Evolutionary conservation across 1,140 invertebrate genomes (phyloP).

Genomic region (Zophobas atratus): DNA sequence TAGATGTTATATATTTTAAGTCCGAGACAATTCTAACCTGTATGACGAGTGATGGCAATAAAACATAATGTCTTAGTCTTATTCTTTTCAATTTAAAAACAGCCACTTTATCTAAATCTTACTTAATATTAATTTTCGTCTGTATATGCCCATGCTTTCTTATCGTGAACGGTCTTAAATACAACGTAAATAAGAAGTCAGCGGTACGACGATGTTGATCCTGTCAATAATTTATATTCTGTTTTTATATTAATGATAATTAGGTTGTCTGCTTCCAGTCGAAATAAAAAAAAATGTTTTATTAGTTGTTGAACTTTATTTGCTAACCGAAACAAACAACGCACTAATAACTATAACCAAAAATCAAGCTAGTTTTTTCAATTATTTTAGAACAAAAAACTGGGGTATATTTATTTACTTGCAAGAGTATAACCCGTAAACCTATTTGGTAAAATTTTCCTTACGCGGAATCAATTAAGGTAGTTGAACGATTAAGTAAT

Average conservation of each 20-base stretch:
- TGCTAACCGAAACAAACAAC: too few species aligned
- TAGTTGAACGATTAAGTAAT: background rate
- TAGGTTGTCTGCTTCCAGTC: too few species aligned
- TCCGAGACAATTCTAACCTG: background rate
- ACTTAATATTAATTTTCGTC: background rate
- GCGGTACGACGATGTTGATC: background rate
- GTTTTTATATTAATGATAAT: background rate
- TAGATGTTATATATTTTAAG: constrained; percentile 8
- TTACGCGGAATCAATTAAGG: background rate
- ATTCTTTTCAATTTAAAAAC: constrained; percentile 21
- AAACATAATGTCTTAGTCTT: constrained; percentile 1
- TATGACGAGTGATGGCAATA: background rate
- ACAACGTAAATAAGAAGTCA: too few species aligned
- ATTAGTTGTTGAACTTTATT: too few species aligned
- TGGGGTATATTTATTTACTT: too few species aligned
- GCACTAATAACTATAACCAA: too few species aligned
- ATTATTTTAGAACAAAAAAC: too few species aligned
- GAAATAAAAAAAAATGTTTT: too few species aligned
- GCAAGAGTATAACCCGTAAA: too few species aligned
- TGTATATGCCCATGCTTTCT: too few species aligned
- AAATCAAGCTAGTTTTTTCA: too few species aligned
- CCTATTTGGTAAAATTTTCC: background rate
- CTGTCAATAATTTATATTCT: background rate
- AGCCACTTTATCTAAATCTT: constrained; percentile 10
- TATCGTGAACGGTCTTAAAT: too few species aligned